A percentile compares a stretch with the other conserved stretches of the same genome.
Conservation (phyloP, 2,797 vertebrate genomes). For the Mus spretus region DNA sequence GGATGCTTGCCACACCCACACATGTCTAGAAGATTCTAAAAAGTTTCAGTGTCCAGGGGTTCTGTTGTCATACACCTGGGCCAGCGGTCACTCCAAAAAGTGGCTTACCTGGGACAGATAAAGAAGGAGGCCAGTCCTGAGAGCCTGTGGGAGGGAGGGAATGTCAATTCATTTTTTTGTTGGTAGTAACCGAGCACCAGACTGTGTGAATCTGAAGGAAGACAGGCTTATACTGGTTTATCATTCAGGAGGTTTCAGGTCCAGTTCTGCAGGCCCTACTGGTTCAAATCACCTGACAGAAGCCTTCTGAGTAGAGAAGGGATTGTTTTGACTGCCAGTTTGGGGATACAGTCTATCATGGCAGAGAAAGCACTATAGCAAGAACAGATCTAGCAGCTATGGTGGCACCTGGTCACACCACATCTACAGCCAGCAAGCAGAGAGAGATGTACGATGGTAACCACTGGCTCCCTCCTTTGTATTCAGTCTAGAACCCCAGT, state of each 20-base stretch:
- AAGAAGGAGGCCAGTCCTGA: neutral
- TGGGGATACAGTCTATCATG: neutral
- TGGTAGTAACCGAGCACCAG: neutral
- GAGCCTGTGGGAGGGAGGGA: neutral
- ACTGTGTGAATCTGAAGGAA: neutral
- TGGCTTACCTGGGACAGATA: neutral
- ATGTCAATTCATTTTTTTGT: neutral
- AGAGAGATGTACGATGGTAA: neutral
- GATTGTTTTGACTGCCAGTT: neutral
- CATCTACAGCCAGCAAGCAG: neutral
- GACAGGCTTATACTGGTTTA: neutral
- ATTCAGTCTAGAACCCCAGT: neutral
- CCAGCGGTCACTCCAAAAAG: neutral
- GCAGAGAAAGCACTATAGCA: neutral
- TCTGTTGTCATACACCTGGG: neutral
- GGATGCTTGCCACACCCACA: neutral
- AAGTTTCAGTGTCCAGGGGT: neutral
- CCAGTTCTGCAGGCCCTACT: too few relatives aligned
- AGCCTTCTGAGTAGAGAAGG: neutral
- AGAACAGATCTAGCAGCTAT: neutral
- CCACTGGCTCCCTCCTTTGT: neutral
- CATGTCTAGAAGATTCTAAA: neutral
- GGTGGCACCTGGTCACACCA: neutral
- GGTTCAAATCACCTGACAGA: neutral
- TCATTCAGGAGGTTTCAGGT: neutral